Evolutionary conservation across 2,888 invertebrate genomes (phyloP).

Genomic region (Noctua fimbriata): DNA sequence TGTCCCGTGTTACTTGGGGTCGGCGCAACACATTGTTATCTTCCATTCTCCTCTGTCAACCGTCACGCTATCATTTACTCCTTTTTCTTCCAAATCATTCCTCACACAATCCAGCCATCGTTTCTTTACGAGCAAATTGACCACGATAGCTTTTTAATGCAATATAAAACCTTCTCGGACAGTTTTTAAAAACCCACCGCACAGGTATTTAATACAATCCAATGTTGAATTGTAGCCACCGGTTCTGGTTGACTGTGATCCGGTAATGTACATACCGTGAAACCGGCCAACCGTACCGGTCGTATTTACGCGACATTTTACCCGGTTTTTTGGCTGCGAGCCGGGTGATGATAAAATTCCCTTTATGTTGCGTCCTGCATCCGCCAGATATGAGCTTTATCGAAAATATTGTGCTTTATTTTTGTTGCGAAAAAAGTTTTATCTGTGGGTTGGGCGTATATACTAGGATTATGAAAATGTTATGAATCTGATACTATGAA

Average conservation of each 20-base stretch:
- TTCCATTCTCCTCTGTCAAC: no score
- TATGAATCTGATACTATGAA: background rate
- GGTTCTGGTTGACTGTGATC: conserved; percentile 18
- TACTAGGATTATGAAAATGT: background rate
- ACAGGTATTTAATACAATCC: conserved; percentile 19
- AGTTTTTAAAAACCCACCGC: background rate
- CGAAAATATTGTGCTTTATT: conserved; percentile 32
- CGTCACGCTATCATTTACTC: no score
- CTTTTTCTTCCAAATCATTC: no score
- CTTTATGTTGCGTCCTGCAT: conserved; percentile 44
- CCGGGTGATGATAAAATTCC: conserved; percentile 41
- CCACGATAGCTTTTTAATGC: background rate
- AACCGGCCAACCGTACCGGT: conserved; percentile 8
- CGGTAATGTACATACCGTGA: conserved; percentile 27
- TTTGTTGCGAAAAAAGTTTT: conserved; percentile 11
- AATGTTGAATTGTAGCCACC: background rate
- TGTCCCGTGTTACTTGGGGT: no score
- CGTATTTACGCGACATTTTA: conserved; percentile 35
- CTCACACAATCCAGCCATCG: no score
- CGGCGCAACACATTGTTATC: no score
- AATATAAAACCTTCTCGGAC: background rate
- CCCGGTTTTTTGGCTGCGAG: conserved; percentile 27
- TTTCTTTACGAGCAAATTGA: background rate
- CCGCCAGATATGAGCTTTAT: conserved; percentile 50
- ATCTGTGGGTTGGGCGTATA: background rate